A percentile compares a stretch with the other conserved stretches of the same genome.
phyloP scores from a whole-genome alignment of 2,888 invertebrate genomes.

The Amiota communis region DNA sequence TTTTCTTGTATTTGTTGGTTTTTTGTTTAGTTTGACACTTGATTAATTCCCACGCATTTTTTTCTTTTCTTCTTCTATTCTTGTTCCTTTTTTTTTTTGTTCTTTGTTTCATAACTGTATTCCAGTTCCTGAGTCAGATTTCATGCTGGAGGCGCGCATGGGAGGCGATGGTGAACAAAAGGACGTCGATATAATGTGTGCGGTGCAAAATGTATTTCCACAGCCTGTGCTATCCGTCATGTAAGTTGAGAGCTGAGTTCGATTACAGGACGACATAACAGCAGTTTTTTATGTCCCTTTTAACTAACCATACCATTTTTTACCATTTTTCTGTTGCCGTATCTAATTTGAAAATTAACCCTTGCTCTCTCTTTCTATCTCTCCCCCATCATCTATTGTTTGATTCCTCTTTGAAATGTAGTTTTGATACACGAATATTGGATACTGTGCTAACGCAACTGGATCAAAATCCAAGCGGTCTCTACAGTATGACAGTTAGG shows the following conservation, averaged over 20 bases:
- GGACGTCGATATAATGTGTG: constrained; percentile 71
- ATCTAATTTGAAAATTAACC: neutral
- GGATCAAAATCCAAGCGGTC: constrained; percentile 71
- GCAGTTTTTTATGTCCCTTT: no score
- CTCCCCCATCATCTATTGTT: no score
- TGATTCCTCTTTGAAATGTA: constrained; percentile 33
- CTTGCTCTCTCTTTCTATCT: no score
- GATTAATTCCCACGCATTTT: constrained; percentile 61
- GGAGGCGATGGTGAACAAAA: constrained; percentile 62
- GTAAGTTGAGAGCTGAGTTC: constrained; percentile 57
- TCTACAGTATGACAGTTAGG: constrained; percentile 72
- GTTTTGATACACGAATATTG: constrained; percentile 70
- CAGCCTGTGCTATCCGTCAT: constrained; percentile 71
- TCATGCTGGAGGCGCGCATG: constrained; percentile 71
- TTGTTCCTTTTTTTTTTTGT: neutral
- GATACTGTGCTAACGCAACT: constrained; percentile 70
- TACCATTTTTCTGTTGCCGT: neutral
- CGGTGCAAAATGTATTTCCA: constrained; percentile 72
- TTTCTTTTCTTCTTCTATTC: constrained; percentile 14
- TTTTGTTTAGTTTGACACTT: constrained; percentile 66
- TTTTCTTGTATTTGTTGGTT: constrained; percentile 30
- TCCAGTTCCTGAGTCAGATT: constrained; percentile 73
- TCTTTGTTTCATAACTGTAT: constrained; percentile 19
- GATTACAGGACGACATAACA: neutral
- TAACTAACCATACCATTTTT: neutral